phyloP scores from a whole-genome alignment of 2,888 invertebrate species.

The Copidosoma aretas region DNA sequence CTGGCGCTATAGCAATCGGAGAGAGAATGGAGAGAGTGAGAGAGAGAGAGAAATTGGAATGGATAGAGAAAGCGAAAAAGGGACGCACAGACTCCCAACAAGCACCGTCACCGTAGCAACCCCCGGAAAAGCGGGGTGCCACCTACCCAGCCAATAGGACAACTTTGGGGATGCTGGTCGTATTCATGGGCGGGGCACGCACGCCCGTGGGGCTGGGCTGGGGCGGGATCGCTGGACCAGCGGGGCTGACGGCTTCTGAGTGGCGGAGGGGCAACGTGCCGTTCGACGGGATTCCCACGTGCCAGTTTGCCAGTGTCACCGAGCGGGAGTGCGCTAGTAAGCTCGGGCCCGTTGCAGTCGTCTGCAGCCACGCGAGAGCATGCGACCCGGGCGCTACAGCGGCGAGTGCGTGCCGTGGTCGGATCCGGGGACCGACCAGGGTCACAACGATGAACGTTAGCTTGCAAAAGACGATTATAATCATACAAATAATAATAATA shows the following conservation, averaged over 20 bases:
- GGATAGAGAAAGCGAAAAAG: background rate
- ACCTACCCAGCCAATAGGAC: constrained; percentile 50
- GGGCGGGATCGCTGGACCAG: no score
- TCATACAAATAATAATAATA: background rate
- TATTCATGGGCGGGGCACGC: no score
- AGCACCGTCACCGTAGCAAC: constrained; percentile 54
- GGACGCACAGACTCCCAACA: constrained; percentile 45
- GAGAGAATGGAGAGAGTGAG: background rate
- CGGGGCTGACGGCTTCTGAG: no score
- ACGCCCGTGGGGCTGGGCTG: no score
- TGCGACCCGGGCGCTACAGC: no score
- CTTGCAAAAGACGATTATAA: constrained; percentile 17
- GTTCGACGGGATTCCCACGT: constrained; percentile 67
- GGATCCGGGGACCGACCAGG: no score
- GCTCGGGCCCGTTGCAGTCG: background rate
- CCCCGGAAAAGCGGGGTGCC: constrained; percentile 47
- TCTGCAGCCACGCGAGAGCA: no score
- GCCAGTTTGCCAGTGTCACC: constrained; percentile 69
- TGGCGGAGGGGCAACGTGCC: constrained; percentile 38
- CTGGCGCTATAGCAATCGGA: background rate
- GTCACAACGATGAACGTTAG: no score
- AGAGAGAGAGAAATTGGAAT: background rate
- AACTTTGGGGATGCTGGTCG: no score
- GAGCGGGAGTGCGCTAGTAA: constrained; percentile 67
- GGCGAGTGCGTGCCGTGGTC: no score